A percentile compares a stretch with the other conserved stretches of the same genome.
Evolutionary conservation across 2,797 vertebrate species (phyloP).

Genomic region (Streptopelia turtur): DNA sequence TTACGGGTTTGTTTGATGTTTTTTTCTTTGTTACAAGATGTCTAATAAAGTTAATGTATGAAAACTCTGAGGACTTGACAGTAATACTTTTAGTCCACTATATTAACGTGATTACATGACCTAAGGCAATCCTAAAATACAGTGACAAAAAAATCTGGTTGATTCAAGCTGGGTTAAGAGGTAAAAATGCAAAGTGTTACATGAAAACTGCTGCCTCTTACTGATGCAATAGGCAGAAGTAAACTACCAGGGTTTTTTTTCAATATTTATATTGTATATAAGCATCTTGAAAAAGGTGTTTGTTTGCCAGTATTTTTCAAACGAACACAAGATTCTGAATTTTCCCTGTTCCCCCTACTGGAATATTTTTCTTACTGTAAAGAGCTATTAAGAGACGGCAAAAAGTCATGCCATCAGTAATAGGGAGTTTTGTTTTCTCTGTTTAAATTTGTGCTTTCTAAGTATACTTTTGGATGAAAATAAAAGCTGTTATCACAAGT

Average conservation of each 20-base stretch:
- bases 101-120: background rate
- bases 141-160: background rate
- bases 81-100: background rate
- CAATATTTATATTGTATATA: background rate
- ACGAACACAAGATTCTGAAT: background rate
- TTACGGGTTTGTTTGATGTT: background rate
- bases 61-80: background rate
- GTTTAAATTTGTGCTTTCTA: background rate
- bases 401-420: background rate
- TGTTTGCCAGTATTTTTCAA: background rate
- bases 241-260: background rate
- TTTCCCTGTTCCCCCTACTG: background rate
- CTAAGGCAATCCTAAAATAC: background rate
- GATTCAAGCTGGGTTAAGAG: background rate
- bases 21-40: slow-evolving; percentile 14
- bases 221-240: background rate
- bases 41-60: slow-evolving; percentile 40
- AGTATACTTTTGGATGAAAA: background rate
- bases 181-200: background rate
- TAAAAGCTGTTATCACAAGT: background rate
- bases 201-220: background rate
- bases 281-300: background rate
- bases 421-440: background rate
- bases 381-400: background rate
- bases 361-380: background rate